Evolutionary conservation across 2,113 vertebrate genomes (phyloP).

Genomic region (Brachyhypopomus gauderio): DNA sequence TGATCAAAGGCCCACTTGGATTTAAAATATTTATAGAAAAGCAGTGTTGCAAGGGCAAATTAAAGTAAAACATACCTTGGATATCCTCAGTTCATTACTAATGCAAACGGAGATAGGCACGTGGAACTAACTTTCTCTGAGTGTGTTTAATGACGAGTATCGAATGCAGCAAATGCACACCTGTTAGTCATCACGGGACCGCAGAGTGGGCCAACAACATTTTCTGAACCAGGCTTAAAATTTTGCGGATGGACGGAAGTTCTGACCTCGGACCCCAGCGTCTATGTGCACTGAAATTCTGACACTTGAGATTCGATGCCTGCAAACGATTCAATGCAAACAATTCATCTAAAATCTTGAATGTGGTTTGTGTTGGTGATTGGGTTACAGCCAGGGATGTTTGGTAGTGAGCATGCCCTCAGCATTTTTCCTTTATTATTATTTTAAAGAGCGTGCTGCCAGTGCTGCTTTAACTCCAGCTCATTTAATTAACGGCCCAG

Average conservation of each 20-base stretch:
- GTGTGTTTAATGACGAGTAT: constrained; percentile 4
- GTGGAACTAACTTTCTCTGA: constrained; percentile 27
- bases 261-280: too few species aligned
- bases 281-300: too few species aligned
- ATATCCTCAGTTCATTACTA: constrained; percentile 48
- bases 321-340: too few species aligned
- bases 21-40: constrained; percentile 52
- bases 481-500: constrained; percentile 61
- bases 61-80: constrained; percentile 42
- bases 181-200: neutral
- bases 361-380: too few species aligned
- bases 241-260: neutral
- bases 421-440: neutral
- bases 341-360: too few species aligned
- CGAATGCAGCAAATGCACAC: constrained; percentile 13
- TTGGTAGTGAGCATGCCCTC: neutral
- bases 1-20: constrained; percentile 45
- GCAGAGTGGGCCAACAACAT: neutral
- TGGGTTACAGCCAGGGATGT: too few species aligned
- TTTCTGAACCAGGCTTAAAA: neutral
- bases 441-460: neutral
- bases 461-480: neutral
- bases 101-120: constrained; percentile 30
- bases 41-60: constrained; percentile 45
- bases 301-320: too few species aligned